Base-by-base conservation (phyloP, 2,113 vertebrate genomes). In the Labeo catla region DNA sequence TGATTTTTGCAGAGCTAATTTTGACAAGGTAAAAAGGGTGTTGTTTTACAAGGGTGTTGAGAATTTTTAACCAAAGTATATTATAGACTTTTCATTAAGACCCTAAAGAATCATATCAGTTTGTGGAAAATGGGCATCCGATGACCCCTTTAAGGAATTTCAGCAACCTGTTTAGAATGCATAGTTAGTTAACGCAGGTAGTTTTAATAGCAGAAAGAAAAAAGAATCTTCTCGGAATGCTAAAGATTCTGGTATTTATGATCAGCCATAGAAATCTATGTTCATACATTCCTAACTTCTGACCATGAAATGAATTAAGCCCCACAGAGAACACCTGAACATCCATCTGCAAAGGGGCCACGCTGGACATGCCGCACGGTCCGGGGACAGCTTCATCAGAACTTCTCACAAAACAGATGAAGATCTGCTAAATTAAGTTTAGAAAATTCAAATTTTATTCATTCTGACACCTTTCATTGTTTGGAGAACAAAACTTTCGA, bases 281-380 rank as follows among this genome's bases (percentile, higher is more conserved):
- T 86, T 83, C 39, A 12, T 54, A 66, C 77, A 83, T 84, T 87
- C 73, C 34, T 66, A 68, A 84, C 76, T 81, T 87, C 74, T 76
- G 82, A 73, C 52, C 83, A 85, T 88, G 68, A 87, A 86, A 90
- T 79, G 47, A 88, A 86, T 86, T 85, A 85, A 73, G 13, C 77
- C 63, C 77, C 28, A 68, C 39, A 81, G 84, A 78, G 83, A 87
- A 87, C 86, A 85, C 72, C 88, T 89, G 85, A 81, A 66, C 23
- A 16, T 54, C 76, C 81, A 84, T 89, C 73, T 85, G 73, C 61
- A 76, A 43, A 54, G 39, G 28, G 57, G 59, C 21, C 13, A 10
- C 19, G 47, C 49, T 68, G 63, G 63, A 77, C 47, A 5, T 81
- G 39, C 28, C 8, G 36, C 43, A 80, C 45, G 65, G 52, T 80